Percentiles rank a stretch among this genome's conserved stretches.
Evolutionary conservation across 2,797 vertebrate species (phyloP).

Genomic region (Dendrocincla tyrannina): DNA sequence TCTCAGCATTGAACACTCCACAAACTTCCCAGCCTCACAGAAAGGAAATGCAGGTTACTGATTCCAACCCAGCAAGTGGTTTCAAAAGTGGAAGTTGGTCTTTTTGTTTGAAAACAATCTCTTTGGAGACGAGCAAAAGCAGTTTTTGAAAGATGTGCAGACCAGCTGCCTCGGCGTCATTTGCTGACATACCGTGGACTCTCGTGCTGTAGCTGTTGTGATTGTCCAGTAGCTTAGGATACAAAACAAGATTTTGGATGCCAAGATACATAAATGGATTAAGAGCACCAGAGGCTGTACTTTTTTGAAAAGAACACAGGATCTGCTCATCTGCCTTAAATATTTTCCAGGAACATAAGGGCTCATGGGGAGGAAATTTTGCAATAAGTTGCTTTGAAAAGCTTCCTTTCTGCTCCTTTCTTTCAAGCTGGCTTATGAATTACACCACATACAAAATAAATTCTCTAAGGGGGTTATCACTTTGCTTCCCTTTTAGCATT

Average conservation of each 20-base stretch:
- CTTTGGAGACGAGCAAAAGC: background rate
- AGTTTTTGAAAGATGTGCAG: background rate
- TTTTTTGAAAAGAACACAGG: background rate
- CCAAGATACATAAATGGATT: conserved; percentile 26
- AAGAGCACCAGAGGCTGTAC: background rate
- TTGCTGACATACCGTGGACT: background rate
- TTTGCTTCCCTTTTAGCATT: background rate
- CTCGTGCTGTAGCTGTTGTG: background rate
- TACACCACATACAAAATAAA: background rate
- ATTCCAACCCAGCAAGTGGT: background rate
- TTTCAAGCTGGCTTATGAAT: background rate
- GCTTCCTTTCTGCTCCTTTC: background rate
- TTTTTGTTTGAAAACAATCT: conserved; percentile 43
- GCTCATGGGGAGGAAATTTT: background rate
- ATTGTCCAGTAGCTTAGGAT: conserved; percentile 35
- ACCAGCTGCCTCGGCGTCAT: background rate
- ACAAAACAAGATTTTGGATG: conserved; percentile 36
- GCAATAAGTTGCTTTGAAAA: background rate
- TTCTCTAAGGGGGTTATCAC: background rate
- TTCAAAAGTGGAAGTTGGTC: background rate
- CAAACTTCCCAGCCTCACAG: background rate
- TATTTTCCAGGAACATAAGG: background rate
- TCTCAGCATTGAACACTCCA: background rate
- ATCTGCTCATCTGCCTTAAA: background rate
- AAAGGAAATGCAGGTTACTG: background rate